Evolutionary conservation across 2,113 vertebrate species (phyloP), one percentile per base, ranked within the genome.

Genomic region (Clarias gariepinus): DNA sequence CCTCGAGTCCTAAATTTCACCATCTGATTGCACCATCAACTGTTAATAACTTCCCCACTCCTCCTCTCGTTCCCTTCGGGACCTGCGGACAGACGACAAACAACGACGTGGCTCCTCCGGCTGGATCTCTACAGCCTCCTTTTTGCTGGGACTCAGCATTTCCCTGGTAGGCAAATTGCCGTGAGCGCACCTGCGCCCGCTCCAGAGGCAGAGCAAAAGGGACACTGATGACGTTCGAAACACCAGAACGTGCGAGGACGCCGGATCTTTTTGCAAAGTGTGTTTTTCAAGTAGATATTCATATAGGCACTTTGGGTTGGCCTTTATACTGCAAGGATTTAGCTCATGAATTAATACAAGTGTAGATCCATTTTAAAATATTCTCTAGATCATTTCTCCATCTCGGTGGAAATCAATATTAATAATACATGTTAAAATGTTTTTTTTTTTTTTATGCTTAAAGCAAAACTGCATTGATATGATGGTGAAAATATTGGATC

Each of bases 171-270:
- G 81, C 77, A 86, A 88, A 88, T 83, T 33, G 15, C 16, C 16
- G 1, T 64, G n/a, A 25, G 52, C 66, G 41, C 87, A 88, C 89
- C 87, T 90, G 89, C 76, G 7, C 57, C 57, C 52, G 28, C 71
- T 52, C 30, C 16, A n/a, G 76, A 28, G 33, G 61, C 47, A 28
- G 61, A 74, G 69, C 47, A 16, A 74, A 47, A 2, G 9, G 15
- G 36, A 30, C 55, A 61, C 66, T 36, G 19, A 21, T 69, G 58
- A 61, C 53, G 78, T 78, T 11, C 74, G 41, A 18, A 61, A 57
- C 41, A 71, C 25, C 57, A 21, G 55, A 11, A 6, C 6, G n/a
- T 25, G 25, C 19, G 66, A 60, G 28, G 66, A 73, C 21, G 41
- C 11, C 36, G 25, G 1, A 7, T 68, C 18, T 61, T 23, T 41